These are phyloP conservation scores for Poeciliopsis paucimaculata DNA, from an alignment of 2,797 vertebrate species.

Conservation along the genomic window DNA sequence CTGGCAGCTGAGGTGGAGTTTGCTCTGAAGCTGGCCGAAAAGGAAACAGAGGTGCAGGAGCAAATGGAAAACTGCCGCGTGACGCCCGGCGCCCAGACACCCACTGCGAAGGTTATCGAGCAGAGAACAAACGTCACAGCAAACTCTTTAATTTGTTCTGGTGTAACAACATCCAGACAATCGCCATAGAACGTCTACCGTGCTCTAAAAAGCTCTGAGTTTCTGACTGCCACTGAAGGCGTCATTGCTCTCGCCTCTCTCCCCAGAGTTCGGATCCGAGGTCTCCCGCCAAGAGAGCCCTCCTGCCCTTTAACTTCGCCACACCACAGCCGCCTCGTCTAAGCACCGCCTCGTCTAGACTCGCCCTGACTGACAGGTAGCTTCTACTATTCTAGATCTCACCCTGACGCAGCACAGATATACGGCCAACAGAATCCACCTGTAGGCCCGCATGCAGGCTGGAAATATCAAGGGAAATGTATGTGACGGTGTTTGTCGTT, in stretches of 20 bases:
- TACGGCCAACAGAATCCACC: background rate
- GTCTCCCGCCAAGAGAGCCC: conserved; percentile 23
- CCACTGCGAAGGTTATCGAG: background rate
- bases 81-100: background rate
- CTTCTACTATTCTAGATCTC: background rate
- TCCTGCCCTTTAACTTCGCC: conserved; percentile 25
- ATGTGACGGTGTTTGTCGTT: background rate
- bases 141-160: background rate
- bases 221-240: background rate
- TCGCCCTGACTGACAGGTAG: conserved; percentile 46
- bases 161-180: background rate
- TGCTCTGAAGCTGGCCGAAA: conserved; percentile 87
- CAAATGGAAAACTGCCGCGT: conserved; percentile 58
- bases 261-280: conserved; percentile 35
- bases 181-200: background rate
- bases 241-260: conserved; percentile 19
- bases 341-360: background rate
- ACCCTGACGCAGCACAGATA: background rate
- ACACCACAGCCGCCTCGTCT: conserved; percentile 56
- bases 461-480: background rate
- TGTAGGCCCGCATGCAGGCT: background rate
- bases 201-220: background rate
- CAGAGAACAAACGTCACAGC: background rate
- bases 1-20: conserved; percentile 92
- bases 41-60: conserved; percentile 78